A percentile compares a stretch with the other conserved stretches of the same genome.
Evolutionary conservation across 2,888 invertebrate species (phyloP).

Genomic region (Drosophila recens): DNA sequence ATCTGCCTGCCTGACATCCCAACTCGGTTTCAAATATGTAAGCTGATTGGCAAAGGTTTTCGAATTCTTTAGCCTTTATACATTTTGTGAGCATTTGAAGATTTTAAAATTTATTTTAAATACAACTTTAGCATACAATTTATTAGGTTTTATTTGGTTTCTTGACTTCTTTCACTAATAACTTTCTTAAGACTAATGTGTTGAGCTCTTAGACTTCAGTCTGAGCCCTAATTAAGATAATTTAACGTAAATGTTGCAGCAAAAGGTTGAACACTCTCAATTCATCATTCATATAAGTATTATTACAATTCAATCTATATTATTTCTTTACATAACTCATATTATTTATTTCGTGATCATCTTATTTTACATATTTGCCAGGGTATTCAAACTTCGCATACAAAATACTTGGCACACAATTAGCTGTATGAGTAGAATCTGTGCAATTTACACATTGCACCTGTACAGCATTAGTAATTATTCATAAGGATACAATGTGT

Average conservation of each 20-base stretch:
- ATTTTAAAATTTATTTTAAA: not conserved
- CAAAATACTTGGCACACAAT: too few species aligned
- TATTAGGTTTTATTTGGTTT: not conserved
- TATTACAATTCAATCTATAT: not conserved
- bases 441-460: conserved; percentile 35
- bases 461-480: conserved; percentile 16
- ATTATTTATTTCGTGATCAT: not conserved
- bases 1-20: conserved; percentile 18
- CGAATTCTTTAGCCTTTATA: not conserved
- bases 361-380: too few species aligned
- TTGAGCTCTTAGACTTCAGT: not conserved
- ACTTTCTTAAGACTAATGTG: not conserved
- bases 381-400: too few species aligned
- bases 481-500: not conserved
- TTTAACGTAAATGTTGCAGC: conserved; percentile 59
- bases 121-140: not conserved
- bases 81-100: not conserved
- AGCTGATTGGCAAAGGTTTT: conserved; percentile 19
- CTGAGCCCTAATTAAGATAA: conserved; percentile 54
- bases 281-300: too few species aligned
- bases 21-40: conserved; percentile 4
- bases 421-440: not conserved
- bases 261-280: too few species aligned
- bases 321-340: not conserved
- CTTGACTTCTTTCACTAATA: too few species aligned